Evolutionary conservation across 37 sponge, comb jelly and placozoan species (phyloP).

Genomic region (Spongia lamella): DNA sequence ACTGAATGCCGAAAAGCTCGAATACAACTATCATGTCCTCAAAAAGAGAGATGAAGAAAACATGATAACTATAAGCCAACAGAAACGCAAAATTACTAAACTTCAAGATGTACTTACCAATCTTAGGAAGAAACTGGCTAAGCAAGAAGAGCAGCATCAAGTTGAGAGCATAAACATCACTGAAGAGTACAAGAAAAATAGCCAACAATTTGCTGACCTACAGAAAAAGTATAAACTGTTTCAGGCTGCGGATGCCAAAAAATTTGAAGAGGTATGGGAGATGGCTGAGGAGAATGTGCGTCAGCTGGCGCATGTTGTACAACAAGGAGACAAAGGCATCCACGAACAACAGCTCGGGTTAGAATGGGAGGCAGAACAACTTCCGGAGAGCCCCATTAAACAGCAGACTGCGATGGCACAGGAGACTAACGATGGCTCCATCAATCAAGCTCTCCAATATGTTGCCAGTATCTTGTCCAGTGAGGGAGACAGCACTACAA

Average conservation of each 20-base stretch:
- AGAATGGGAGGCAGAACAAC: conserved; percentile 60
- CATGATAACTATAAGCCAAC: conserved; percentile 87
- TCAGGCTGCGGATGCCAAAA: conserved; percentile 70
- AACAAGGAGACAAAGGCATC: conserved; percentile 76
- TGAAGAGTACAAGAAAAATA: conserved; percentile 87
- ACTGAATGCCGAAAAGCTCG: conserved; percentile 96
- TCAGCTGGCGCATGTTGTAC: conserved; percentile 54
- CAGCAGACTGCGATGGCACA: not conserved
- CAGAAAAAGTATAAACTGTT: conserved; percentile 93
- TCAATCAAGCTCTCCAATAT: conserved; percentile 62
- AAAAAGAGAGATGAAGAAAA: conserved; percentile 99
- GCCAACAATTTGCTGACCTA: conserved; percentile 92
- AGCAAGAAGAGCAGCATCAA: conserved; percentile 69
- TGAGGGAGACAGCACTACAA: conserved; percentile 38
- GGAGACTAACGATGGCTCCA: not conserved
- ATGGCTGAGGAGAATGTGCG: conserved; percentile 91
- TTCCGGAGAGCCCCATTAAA: conserved; percentile 51
- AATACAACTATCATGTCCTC: conserved; percentile 96
- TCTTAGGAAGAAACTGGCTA: conserved; percentile 54
- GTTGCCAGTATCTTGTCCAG: conserved; percentile 64
- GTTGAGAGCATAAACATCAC: conserved; percentile 64
- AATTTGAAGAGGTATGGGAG: conserved; percentile 88
- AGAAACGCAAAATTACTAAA: conserved; percentile 93
- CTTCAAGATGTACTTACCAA: conserved; percentile 87
- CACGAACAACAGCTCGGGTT: conserved; percentile 92